Evolutionary conservation across 2,888 invertebrate genomes (phyloP).

Genomic region (Hirtodrosophila confusa): DNA sequence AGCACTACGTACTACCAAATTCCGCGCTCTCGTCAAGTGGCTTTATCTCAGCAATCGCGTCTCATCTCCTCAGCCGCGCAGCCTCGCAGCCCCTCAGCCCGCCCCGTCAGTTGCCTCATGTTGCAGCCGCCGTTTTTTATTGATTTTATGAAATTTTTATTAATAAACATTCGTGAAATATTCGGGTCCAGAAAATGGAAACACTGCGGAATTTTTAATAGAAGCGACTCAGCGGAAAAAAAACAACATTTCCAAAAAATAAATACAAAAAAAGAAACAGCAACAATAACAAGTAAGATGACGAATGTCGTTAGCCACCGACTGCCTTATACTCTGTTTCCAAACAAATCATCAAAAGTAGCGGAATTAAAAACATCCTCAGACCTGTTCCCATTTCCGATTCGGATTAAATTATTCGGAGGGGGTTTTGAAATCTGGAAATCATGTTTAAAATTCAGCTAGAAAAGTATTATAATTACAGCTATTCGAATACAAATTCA

Average conservation of each 20-base stretch:
- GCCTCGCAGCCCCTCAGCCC: no score
- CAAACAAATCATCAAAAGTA: no score
- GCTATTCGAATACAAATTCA: no score
- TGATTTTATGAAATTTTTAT: constrained; percentile 75
- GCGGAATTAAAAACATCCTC: no score
- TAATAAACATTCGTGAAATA: constrained; percentile 79
- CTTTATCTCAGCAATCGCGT: constrained; percentile 10
- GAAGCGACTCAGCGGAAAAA: constrained; percentile 33
- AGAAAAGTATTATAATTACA: no score
- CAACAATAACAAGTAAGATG: constrained; percentile 4
- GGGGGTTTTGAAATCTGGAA: no score
- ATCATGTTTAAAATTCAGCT: no score
- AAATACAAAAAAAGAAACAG: constrained; percentile 7
- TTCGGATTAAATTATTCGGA: no score
- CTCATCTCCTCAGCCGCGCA: not conserved
- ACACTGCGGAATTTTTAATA: constrained; percentile 69
- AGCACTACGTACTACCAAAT: constrained; percentile 21
- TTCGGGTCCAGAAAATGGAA: constrained; percentile 55
- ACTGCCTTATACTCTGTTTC: no score
- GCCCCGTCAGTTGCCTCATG: not conserved
- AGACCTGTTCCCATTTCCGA: no score
- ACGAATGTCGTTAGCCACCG: no score
- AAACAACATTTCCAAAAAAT: constrained; percentile 2
- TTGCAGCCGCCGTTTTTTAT: constrained; percentile 47
- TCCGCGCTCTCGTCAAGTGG: constrained; percentile 15